Evolutionary conservation across 1,140 invertebrate genomes (phyloP), one percentile per base, ranked within the genome.

Genomic region (Epicauta chinensis): DNA sequence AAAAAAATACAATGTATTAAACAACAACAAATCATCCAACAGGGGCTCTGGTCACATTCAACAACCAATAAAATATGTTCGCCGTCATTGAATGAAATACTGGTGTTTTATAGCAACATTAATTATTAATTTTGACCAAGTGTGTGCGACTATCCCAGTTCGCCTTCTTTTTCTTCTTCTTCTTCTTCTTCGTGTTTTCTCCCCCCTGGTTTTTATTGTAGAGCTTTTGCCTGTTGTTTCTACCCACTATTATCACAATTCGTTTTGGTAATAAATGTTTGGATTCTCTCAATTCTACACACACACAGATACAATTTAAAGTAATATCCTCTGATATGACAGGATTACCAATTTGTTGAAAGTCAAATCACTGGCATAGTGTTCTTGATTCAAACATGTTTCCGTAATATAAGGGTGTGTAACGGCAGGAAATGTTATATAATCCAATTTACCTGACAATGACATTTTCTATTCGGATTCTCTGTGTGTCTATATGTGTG

Each of bases 11-110:
- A 55, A 61, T 52, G 53, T 23, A 61, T 61, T 59, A 61, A 61
- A 56, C 51, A 58, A 43, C 51, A 42, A 61, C 59, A 61, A 61
- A 61, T 61, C 59, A 51, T 53, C 50, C 51, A 41, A 51, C 42
- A 38, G 46, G 37, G 48, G 41, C 39, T 31, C 39, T 23, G 54
- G 55, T 39, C 53, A 48, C 46, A 59, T 55, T 60, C 58, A 56
- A 60, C 58, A 60, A 60, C 54, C 56, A 60, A 60, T 60, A 60
- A 60, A 60, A 56, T 56, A 60, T 60, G 58, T 60, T 43, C 36
- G 51, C 53, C 53, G 58, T 60, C 58, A 56, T 56, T 59, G 42
- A 12, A 36, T 59, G 43, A 59, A 50, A 44, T 59, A 59, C 35
- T 41, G 53, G 40, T 48, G 53, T 59, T 59, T 59, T 60, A 56